A percentile compares a stretch with the other conserved stretches of the same genome.
Evolutionary conservation across 2,797 vertebrate genomes (phyloP).

Genomic region (Semaprochilodus insignis): DNA sequence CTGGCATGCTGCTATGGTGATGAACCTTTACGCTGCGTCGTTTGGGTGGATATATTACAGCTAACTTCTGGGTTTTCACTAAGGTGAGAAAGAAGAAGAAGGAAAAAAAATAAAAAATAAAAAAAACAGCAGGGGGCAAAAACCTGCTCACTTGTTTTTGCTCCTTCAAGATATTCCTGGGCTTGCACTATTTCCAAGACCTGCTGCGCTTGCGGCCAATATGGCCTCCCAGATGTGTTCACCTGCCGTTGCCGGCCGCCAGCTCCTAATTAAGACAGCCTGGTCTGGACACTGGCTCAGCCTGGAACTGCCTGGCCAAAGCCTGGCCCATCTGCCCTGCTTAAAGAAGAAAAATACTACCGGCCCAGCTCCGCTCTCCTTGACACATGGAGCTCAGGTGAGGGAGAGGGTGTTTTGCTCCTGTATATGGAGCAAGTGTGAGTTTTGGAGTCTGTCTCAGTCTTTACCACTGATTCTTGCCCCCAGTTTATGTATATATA

Average conservation of each 20-base stretch:
- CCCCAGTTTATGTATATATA: neutral
- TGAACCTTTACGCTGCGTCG: conserved; percentile 37
- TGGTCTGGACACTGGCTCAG: conserved; percentile 51
- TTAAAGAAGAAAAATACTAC: conserved; percentile 63
- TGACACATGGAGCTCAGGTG: conserved; percentile 43
- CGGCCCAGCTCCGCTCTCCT: conserved; percentile 23
- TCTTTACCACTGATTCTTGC: neutral
- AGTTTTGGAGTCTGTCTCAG: conserved; percentile 8
- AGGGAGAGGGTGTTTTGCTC: conserved; percentile 19
- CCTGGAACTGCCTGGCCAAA: conserved; percentile 51
- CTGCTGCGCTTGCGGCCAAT: conserved; percentile 59
- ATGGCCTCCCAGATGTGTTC: conserved; percentile 67
- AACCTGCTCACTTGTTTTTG: conserved; percentile 28
- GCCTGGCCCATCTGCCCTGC: conserved; percentile 62
- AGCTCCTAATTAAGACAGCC: conserved; percentile 66
- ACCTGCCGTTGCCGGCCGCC: conserved; percentile 60
- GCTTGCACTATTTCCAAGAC: conserved; percentile 62
- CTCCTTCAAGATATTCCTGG: conserved; percentile 49
- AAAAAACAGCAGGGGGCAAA: neutral
- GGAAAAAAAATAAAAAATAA: neutral
- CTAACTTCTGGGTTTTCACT: conserved; percentile 34
- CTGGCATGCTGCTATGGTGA: conserved; percentile 28
- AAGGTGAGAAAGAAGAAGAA: neutral
- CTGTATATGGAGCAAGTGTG: conserved; percentile 1
- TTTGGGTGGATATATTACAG: conserved; percentile 35